Percentiles rank a stretch among this genome's conserved stretches.
phyloP scores from a whole-genome alignment of 2,888 invertebrate species.

The Andrena bicolor region DNA sequence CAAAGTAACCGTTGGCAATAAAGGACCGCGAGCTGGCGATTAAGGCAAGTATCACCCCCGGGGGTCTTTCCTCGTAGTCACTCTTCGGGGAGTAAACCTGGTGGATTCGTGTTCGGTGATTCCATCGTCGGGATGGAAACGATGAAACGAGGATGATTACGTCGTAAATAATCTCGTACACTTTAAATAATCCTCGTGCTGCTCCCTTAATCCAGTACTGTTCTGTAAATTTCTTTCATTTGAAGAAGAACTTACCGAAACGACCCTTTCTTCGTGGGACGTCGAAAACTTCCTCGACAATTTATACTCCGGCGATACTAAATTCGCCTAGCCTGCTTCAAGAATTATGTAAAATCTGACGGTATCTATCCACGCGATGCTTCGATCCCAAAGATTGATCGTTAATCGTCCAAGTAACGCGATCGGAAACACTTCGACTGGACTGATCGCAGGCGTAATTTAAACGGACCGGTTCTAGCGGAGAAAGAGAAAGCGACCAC shows the following conservation, averaged over 20 bases:
- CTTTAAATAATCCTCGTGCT: background rate
- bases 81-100: conserved; percentile 30
- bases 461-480: conserved; percentile 49
- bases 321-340: too few species aligned
- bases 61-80: conserved; percentile 61
- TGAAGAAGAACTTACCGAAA: too few species aligned
- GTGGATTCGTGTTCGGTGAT: conserved; percentile 7
- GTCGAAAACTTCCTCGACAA: too few species aligned
- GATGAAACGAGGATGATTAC: conserved; percentile 33
- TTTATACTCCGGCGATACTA: too few species aligned
- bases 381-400: conserved; percentile 17
- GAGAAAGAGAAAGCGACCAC: conserved; percentile 54
- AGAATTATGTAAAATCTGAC: too few species aligned
- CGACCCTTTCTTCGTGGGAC: too few species aligned
- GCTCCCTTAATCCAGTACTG: background rate
- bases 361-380: background rate
- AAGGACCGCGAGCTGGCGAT: conserved; percentile 77
- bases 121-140: conserved; percentile 34
- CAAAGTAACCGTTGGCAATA: conserved; percentile 81
- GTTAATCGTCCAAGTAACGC: conserved; percentile 36
- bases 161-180: conserved; percentile 24
- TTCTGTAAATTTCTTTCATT: too few species aligned
- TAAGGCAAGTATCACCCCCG: conserved; percentile 72
- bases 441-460: conserved; percentile 32
- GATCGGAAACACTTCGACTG: conserved; percentile 51